phyloP scores from a whole-genome alignment of 1,140 invertebrate genomes.

The Trachelipus rathkii region DNA sequence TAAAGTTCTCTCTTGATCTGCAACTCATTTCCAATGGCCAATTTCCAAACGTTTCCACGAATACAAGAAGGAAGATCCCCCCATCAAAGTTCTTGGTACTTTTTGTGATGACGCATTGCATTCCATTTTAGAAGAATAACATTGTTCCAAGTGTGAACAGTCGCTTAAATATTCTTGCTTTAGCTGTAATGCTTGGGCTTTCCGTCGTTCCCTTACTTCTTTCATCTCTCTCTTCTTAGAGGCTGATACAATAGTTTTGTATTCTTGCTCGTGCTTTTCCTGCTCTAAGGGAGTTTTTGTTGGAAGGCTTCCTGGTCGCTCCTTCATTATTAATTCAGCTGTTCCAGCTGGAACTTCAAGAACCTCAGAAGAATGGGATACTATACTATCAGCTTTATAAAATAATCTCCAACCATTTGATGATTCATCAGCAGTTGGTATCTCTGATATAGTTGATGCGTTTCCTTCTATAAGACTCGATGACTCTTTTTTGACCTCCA shows the following conservation, averaged over 20 bases:
- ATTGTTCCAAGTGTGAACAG: background rate
- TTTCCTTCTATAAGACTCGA: too few relatives aligned
- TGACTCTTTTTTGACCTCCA: background rate
- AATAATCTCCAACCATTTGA: too few relatives aligned
- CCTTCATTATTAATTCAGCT: conserved; percentile 53
- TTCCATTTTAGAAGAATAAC: background rate
- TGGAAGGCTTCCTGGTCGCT: conserved; percentile 68
- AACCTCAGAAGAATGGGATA: too few relatives aligned
- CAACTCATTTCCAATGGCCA: conserved; percentile 79
- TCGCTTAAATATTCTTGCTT: background rate
- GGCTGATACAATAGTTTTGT: conserved; percentile 72
- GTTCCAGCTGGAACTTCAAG: conserved; percentile 32
- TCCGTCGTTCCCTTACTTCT: background rate
- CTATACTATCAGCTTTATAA: too few relatives aligned
- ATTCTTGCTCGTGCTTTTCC: conserved; percentile 65
- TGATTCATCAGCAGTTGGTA: too few relatives aligned
- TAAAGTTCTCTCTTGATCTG: conserved; percentile 74
- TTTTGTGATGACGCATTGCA: conserved; percentile 52
- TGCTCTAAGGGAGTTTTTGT: conserved; percentile 70
- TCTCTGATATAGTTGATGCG: too few relatives aligned
- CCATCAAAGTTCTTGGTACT: conserved; percentile 81
- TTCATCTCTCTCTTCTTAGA: conserved; percentile 61
- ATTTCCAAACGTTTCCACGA: conserved; percentile 75
- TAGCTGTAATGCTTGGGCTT: background rate
- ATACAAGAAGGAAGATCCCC: conserved; percentile 78